Evolutionary conservation across 2,113 vertebrate genomes (phyloP), one percentile per base, ranked within the genome.

Genomic region (Telmatochromis sp.): DNA sequence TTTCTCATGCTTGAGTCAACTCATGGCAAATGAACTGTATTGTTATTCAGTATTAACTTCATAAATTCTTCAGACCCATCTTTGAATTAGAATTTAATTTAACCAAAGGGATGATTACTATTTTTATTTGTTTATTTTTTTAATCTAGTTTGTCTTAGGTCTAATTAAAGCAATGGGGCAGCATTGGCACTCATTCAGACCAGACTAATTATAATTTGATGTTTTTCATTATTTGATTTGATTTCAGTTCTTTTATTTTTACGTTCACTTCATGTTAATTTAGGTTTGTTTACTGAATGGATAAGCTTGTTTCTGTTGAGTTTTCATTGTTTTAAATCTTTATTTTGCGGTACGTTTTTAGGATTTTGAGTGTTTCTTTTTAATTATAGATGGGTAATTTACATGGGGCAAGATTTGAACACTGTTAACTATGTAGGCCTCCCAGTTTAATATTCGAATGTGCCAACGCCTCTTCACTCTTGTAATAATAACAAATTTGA

Each of bases 101-200:
- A 85, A 70, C 81, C 42, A 6, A 80, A 87, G 88, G 85, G 70
- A 91, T 92, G 83, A 86, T 65, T 31, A 17, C 15, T 70, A 21
- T 60, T 82, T 13, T 87, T 91, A 88, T 88, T 85, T 85, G 35
- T 26, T 70, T 15, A 26, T 73, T 73, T 70, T 63, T 68, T 9
- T 54, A 84, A n/a, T 87, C 82, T 19, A 26, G 85, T 86, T 92
- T 47, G 85, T 93, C 84, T 81, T 70, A 28, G 60, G 55, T 86
- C 68, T 90, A 91, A 87, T 86, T 91, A 84, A 81, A 91, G 81
- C 84, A 37, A 55, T 63, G 75, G 79, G 53, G 80, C 60, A 68
- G 81, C 40, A n/a, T 37, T 89, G 55, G 57, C 40, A 35, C 63
- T 84, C 55, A 81, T 82, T 81, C 73, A 82, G 42, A 65, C 60